These are phyloP conservation scores for Uropsilus gracilis DNA, from an alignment of 2,113 vertebrate genomes.

Conservation along the genomic window DNA sequence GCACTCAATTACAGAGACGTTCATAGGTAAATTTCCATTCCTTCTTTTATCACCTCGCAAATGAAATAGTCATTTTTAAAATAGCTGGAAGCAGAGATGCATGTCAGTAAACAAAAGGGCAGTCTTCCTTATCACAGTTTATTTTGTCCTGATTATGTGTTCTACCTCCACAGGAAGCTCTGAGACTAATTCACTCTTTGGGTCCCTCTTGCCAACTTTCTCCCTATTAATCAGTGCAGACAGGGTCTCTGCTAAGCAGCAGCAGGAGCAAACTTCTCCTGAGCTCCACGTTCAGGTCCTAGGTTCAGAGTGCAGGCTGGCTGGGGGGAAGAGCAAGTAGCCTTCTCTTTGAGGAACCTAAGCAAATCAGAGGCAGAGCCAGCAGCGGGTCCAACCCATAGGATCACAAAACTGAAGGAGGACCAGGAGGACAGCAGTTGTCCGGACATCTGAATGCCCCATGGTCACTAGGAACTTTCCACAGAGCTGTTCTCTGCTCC, in stretches of 20 bases:
- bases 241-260: not conserved
- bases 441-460: too few relatives aligned
- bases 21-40: conserved; percentile 75
- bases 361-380: not conserved
- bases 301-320: not conserved
- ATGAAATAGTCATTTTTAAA: conserved; percentile 78
- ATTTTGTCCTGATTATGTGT: conserved; percentile 46
- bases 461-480: too few relatives aligned
- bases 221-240: not conserved
- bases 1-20: conserved; percentile 64
- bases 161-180: conserved; percentile 41
- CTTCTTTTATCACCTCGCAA: conserved; percentile 72
- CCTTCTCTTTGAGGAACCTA: not conserved
- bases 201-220: not conserved
- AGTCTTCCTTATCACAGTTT: conserved; percentile 58
- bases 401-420: not conserved
- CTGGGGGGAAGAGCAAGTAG: not conserved
- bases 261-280: not conserved
- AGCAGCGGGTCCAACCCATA: not conserved
- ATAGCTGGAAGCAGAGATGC: conserved; percentile 64
- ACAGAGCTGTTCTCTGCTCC: too few relatives aligned
- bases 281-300: not conserved
- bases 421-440: too few relatives aligned
- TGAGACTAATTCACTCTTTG: not conserved
- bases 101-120: conserved; percentile 76